Evolutionary conservation across 2,113 vertebrate species (phyloP).

Genomic region (Chinchilla lanigera): DNA sequence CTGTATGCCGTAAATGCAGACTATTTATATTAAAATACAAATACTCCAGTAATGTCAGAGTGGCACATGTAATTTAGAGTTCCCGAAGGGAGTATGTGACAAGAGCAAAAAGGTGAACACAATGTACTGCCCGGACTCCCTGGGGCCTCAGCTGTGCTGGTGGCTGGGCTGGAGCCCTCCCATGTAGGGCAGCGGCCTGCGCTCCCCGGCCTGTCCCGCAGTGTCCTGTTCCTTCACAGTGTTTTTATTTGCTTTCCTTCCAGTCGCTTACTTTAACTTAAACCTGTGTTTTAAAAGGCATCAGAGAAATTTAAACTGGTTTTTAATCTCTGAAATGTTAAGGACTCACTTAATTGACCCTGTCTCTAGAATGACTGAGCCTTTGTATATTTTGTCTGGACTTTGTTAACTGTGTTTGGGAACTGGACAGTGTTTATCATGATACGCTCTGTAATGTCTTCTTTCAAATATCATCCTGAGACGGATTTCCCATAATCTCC

Average conservation of each 20-base stretch:
- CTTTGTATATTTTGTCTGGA: constrained; percentile 52
- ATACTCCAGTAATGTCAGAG: background rate
- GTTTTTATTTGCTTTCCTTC: background rate
- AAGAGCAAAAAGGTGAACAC: background rate
- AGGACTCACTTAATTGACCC: constrained; percentile 41
- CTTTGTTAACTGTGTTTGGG: background rate
- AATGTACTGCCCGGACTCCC: background rate
- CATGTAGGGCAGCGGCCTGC: background rate
- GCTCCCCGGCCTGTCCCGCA: background rate
- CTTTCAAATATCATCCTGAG: constrained; percentile 50
- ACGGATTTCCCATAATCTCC: background rate
- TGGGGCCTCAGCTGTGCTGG: background rate
- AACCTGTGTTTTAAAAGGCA: constrained; percentile 16
- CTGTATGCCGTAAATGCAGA: background rate
- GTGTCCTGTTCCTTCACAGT: background rate
- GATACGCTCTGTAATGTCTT: constrained; percentile 17
- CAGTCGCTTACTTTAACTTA: background rate
- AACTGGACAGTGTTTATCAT: background rate
- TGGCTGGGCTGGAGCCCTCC: background rate
- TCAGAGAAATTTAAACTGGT: background rate
- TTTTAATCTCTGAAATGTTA: constrained; percentile 26
- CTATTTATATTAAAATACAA: background rate
- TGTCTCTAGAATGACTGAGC: background rate
- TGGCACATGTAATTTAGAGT: background rate
- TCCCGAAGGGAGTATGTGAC: background rate